Evolutionary conservation across 2,113 vertebrate species (phyloP), one percentile per base, ranked within the genome.

Genomic region (Platanista minor): DNA sequence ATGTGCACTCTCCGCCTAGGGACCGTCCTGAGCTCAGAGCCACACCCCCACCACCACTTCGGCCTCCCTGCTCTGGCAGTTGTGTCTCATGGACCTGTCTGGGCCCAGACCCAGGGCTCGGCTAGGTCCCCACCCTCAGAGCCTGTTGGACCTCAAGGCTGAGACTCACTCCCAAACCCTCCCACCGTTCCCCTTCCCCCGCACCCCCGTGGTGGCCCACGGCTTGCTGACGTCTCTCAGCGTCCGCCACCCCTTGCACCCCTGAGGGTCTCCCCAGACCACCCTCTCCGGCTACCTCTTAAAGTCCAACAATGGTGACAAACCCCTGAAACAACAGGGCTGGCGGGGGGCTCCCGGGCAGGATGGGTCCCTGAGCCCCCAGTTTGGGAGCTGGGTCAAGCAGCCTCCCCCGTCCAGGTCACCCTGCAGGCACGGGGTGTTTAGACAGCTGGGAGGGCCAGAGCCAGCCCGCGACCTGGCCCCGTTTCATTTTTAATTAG

Each of bases 361-460:
- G 62, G 77, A 49, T 0, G 18, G 18, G 52, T n/a, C 39, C 41
- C n/a, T 0, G 1, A 17, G 69, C 33, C 49, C 13, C 23, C 11
- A 6, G 54, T 75, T 41, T 20, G 20, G 13, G 12, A 39, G 72
- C 36, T 5, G 29, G 64, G 57, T 18, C 75, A 6, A 15, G 43
- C 62, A 0, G 46, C 2, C 17, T 9, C 69, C 57, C 21, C 71
- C 1, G 4, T n/a, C 31, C 41, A 23, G 86, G 85, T 20, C 3
- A 1, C 29, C 23, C 72, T 0, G 13, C 69, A 11, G 77, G 59
- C 52, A 6, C n/a, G 3, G 71, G 0, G 2, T 94, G 92, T 97
- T 96, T 96, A 75, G 92, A 96, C 95, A 97, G 90, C 90, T 97
- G 88, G 66, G 15, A 12, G 36, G 1, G 36, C 21, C 54, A 0